Percentiles rank a stretch among this genome's conserved stretches.
Conservation (phyloP, 1,140 invertebrate species). For the Stegodyphus mimosarum region DNA sequence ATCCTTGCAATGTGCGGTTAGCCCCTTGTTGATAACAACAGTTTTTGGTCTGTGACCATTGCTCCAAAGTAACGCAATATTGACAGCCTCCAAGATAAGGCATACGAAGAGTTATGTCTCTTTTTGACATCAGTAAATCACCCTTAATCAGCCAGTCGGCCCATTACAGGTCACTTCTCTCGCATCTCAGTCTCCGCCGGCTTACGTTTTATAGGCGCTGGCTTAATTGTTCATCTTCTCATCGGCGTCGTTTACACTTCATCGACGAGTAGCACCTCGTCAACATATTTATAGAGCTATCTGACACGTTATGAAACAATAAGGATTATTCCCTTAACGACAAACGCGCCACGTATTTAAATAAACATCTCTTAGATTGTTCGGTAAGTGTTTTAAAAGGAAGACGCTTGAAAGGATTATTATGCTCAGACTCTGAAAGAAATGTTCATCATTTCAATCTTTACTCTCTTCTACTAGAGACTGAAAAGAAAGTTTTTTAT, state of each 20-base stretch:
- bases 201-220: slow-evolving; percentile 3
- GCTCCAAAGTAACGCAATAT: slow-evolving; percentile 28
- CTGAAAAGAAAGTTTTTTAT: too few relatives aligned
- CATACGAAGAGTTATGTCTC: background rate
- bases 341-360: too few relatives aligned
- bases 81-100: slow-evolving; percentile 38
- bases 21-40: background rate
- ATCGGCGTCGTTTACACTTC: slow-evolving; percentile 20
- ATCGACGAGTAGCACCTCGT: background rate
- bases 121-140: slow-evolving; percentile 39
- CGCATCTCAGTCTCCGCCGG: background rate
- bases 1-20: too few relatives aligned
- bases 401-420: too few relatives aligned
- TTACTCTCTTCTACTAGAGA: too few relatives aligned
- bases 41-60: slow-evolving; percentile 34
- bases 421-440: too few relatives aligned
- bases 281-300: slow-evolving; percentile 23
- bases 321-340: background rate
- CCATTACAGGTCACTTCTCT: slow-evolving; percentile 2
- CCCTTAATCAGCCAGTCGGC: slow-evolving; percentile 20
- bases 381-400: too few relatives aligned
- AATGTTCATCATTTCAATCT: too few relatives aligned
- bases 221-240: slow-evolving; percentile 14
- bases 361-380: too few relatives aligned
- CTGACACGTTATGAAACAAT: slow-evolving; percentile 27